Conservation (phyloP, 1,140 invertebrate genomes). For the Microplitis mediator region DNA sequence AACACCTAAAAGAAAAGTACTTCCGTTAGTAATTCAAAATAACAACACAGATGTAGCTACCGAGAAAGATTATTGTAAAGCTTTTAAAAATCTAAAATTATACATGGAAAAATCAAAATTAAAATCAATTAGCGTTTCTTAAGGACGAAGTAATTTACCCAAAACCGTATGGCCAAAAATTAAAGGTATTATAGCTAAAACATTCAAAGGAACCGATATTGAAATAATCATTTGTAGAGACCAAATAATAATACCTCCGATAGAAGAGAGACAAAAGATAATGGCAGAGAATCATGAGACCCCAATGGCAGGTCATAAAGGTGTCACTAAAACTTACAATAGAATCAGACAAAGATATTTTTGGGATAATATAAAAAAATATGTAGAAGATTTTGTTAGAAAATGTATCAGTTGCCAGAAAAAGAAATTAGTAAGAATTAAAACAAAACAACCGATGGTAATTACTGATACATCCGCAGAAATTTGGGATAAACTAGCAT, state of each 20-base stretch:
- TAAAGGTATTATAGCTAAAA: neutral
- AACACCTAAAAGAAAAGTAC: too few relatives aligned
- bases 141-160: neutral
- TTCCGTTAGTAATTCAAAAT: too few relatives aligned
- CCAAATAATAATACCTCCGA: slow-evolving; percentile 1
- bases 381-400: neutral
- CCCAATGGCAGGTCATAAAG: slow-evolving; percentile 33
- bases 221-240: slow-evolving; percentile 17
- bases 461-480: slow-evolving; percentile 29
- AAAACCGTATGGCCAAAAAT: neutral
- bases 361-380: slow-evolving; percentile 28
- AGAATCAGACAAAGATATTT: slow-evolving; percentile 21
- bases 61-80: too few relatives aligned
- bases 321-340: slow-evolving; percentile 29
- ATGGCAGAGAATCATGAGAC: slow-evolving; percentile 20
- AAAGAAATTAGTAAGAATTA: neutral
- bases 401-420: slow-evolving; percentile 14
- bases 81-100: too few relatives aligned
- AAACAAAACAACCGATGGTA: slow-evolving; percentile 14
- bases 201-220: slow-evolving; percentile 5
- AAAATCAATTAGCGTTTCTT: too few relatives aligned
- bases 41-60: too few relatives aligned
- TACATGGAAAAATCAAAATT: too few relatives aligned
- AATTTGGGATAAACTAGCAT: slow-evolving; percentile 28
- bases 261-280: neutral